Evolutionary conservation across 2,797 vertebrate species (phyloP), one percentile per base, ranked within the genome.

Genomic region (Hemitrygon akajei): DNA sequence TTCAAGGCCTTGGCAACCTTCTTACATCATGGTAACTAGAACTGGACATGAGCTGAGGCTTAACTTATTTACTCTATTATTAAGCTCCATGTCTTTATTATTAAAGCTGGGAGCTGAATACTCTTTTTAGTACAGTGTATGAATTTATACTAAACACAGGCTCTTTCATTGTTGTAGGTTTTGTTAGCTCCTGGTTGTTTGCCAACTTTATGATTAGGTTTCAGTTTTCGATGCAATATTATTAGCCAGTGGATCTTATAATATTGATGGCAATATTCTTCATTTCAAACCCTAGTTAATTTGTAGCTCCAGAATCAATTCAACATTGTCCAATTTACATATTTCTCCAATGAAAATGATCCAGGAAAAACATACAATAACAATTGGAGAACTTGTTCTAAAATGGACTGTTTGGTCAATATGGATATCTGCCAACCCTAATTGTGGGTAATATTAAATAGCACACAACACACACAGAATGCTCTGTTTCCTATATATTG

Each of bases 301-400:
- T 89, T 89, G 84, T 66, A 66, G 60, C 58, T n/a, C 20, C 60
- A 69, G 16, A 5, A 89, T 20, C 30, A 3, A 34, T 89, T 66
- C n/a, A 69, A 37, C n/a, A 34, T 34, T 16, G 27, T 37, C 86
- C 60, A 22, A 69, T 34, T 89, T 66, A 56, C 86, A 89, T 69
- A 34, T 89, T 66, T 69, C 22, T 89, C 16, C 34, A 34, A 22
- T 69, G 60, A 69, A 89, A 89, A 69, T 89, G n/a, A 89, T 89
- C 60, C 18, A 69, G 86, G n/a, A 22, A 89, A 66, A 89, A 89
- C 60, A 89, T 22, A 4, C 60, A 89, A 89, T 37, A 37, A 89
- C 63, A 89, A 89, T 37, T 89, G 86, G 84, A 66, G 60, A 89
- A 69, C 86, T 18, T 89, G 63, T 69, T 69, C 82, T 14, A 86